Base-by-base conservation (phyloP, 2,113 vertebrate species). In the Otus sunia region DNA sequence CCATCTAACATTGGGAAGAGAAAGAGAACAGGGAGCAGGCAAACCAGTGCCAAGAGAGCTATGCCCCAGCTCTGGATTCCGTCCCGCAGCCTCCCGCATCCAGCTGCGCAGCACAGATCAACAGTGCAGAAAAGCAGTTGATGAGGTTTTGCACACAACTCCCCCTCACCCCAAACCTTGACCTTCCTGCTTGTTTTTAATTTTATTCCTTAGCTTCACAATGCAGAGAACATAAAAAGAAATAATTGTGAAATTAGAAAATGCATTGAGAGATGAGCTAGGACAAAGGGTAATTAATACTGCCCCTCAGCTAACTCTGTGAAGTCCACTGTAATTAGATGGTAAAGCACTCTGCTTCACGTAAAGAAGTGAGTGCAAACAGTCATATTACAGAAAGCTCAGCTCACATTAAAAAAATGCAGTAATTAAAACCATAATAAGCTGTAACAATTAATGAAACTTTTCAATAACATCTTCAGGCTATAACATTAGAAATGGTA, bases 211-310 rank as follows among this genome's bases (percentile, higher is more conserved):
- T 60, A 6, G 9, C 71, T 77, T 93, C 59, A 56, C 45, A 67
- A 49, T 11, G 47, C 72, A 74, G 90, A 92, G 47, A 84, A 91
- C 10, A 43, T 41, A 68, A 93, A 87, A 72, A 80, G 53, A 84
- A 96, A 86, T 91, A 87, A 95, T n/a, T 77, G 64, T 68, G 72
- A 90, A 86, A 92, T 84, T 66, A 94, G 67, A 77, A 93, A 94
- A 79, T 4, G 66, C 62, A 72, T 68, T 60, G 41, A 74, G 80
- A 92, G 86, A 92, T 3, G 17, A 89, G 39, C 32, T 73, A 45
- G 79, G 84, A 90, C 63, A 94, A 72, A 94, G 78, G 80, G 67
- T 84, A 92, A 93, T 97, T 91, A 89, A 86, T 80, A 66, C 15
- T 82, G 63, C 49, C 86, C 74, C 75, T 93, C 87, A 71, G 81